Evolutionary conservation across 1,140 invertebrate genomes (phyloP), one percentile per base, ranked within the genome.

Genomic region (Drusus annulatus): DNA sequence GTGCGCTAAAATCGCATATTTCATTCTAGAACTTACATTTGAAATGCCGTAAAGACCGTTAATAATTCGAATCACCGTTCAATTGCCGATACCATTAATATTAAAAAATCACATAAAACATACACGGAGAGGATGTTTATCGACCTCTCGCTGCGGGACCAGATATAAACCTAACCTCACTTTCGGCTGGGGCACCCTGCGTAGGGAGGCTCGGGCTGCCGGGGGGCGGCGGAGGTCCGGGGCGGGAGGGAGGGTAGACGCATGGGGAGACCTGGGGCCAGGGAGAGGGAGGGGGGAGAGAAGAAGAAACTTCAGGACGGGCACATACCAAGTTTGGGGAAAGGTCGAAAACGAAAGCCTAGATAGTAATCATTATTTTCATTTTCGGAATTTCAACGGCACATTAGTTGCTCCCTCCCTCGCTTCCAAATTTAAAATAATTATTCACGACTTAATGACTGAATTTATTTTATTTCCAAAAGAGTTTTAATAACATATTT

Each of bases 121-220:
- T 75, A 75, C 71, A 75, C 71, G 71, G 54, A 75, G 71, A 56
- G 54, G 71, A 75, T 75, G 58, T 82, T 76, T 82, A 82, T 82
- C 81, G 81, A 82, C 81, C 81, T 82, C 81, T 80, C 78, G 36
- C 74, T 62, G 52, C 75, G 78, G 78, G 81, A 82, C 78, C 74
- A 82, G 81, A 82, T 82, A 82, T 25, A 80, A 78, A 82, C 81
- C 81, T 82, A 82, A 82, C 81, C 81, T 82, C 78, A 81, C 52
- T 54, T 51, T 45, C 31, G 69, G 45, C 23, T 28, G 21, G 45
- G 52, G 69, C 69, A 52, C 69, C 69, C 69, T 52, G 69, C 69
- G 45, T 52, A 25, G 69, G 45, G 58, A 23, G 71, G 56, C n/a
- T 28, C 21, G 60, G 17, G 56, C 15, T 19, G 28, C 31, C 21